Conservation (phyloP, 2,113 vertebrate species). For the Cyanoramphus novaezelandiae region DNA sequence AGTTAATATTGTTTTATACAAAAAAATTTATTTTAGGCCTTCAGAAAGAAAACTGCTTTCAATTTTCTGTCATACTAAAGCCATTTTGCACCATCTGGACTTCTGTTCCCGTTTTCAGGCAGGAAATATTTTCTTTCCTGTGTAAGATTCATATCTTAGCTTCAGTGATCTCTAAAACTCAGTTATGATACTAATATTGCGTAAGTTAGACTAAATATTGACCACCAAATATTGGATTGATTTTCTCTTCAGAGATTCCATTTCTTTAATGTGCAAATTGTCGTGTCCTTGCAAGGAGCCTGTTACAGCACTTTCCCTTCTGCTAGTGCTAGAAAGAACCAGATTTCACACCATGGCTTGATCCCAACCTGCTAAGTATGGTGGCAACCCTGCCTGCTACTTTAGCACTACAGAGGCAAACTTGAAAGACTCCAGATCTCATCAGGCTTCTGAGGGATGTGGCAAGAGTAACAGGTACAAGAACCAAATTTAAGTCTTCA, state of each 20-base stretch:
- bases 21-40: not conserved
- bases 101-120: not conserved
- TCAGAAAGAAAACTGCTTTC: slow-evolving; percentile 2
- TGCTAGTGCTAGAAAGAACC: not conserved
- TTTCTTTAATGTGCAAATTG: not conserved
- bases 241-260: not conserved
- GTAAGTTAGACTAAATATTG: not conserved
- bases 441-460: not conserved
- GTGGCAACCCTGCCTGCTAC: not conserved
- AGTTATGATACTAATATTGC: not conserved
- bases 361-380: not conserved
- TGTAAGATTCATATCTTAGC: not conserved
- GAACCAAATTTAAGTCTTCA: not conserved
- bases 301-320: not conserved
- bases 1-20: not conserved
- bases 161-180: slow-evolving; percentile 6
- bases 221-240: not conserved
- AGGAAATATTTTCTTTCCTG: not conserved
- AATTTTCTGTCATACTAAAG: slow-evolving; percentile 6
- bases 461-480: not conserved
- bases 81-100: not conserved
- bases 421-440: not conserved
- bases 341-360: not conserved
- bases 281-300: not conserved
- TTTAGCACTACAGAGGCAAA: not conserved